phyloP scores from a whole-genome alignment of 2,113 vertebrate genomes.

The Gasterosteus nipponicus region DNA sequence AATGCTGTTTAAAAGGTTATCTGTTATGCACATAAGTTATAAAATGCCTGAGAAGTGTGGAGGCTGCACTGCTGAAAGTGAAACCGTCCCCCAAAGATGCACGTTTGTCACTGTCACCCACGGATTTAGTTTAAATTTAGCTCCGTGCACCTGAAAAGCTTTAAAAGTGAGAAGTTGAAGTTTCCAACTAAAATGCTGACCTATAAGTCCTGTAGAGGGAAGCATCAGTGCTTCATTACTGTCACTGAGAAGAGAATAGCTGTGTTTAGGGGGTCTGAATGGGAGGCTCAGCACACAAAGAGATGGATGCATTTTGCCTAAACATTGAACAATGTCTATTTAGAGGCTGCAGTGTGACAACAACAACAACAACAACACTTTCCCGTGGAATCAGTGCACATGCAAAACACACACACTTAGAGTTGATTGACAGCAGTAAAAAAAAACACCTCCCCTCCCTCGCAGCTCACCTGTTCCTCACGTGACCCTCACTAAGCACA shows the following conservation, averaged over 20 bases:
- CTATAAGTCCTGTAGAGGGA: neutral
- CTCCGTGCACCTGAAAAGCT: neutral
- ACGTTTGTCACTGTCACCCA: neutral
- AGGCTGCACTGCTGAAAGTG: neutral
- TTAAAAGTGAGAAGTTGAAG: neutral
- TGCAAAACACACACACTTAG: neutral
- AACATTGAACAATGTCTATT: neutral
- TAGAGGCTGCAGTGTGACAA: neutral
- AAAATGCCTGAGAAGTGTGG: neutral
- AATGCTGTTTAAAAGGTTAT: neutral
- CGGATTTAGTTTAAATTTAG: neutral
- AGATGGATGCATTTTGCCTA: slow-evolving; percentile 6
- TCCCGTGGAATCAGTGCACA: neutral
- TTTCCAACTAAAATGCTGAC: neutral
- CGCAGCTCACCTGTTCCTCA: slow-evolving; percentile 6
- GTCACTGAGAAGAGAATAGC: neutral
- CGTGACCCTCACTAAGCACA: slow-evolving; percentile 7
- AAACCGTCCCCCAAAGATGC: neutral
- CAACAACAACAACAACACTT: neutral
- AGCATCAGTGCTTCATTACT: neutral
- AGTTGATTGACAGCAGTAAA: slow-evolving; percentile 25
- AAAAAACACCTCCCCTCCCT: neutral
- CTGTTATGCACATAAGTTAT: neutral
- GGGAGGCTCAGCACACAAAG: neutral
- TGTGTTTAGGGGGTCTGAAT: no score